Evolutionary conservation across 2,888 invertebrate genomes (phyloP), one percentile per base, ranked within the genome.

Genomic region (Tetragonula carbonaria): DNA sequence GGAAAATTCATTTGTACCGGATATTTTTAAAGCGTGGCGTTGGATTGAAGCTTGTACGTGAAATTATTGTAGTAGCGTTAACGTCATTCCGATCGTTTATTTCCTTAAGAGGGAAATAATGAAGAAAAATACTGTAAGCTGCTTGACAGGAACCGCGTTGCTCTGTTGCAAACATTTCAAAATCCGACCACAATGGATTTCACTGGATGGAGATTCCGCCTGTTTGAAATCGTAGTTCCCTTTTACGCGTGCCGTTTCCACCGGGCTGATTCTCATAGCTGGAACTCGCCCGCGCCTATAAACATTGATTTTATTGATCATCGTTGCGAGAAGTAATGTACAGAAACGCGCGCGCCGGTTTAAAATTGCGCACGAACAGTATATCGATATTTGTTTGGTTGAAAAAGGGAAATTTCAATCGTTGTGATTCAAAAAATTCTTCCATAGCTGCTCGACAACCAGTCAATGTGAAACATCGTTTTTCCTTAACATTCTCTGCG

Each of bases 301-400:
- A 67, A 78, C 68, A 78, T 63, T 70, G 55, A 63, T 80, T 80
- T 78, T 51, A 70, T 70, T 33, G 55, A 45, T 23, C 71, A 14
- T 51, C 2, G 51, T 23, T 53, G 55, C 51, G 33, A 1, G 28
- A 73, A 62, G 28, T 14, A 72, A 50, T 13, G 23, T 28, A 21
- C 45, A 33, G 33, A 2, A n/a, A 51, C 16, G 51, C 6, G 28
- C 8, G 8, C 45, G 18, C 18, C n/a, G 6, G 8, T 67, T 18
- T 21, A 18, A 67, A 38, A 4, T 21, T 16, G 23, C 50, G 4
- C 6, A 11, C 2, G 11, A n/a, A 23, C 45, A 2, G 38, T 38
- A 45, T 5, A 45, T 21, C 21, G 38, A 38, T n/a, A 38, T 21
- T 66, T 23, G 50, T 23, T 67, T 23, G 38, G 11, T 21, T 11